phyloP scores from a whole-genome alignment of 1,140 invertebrate species.

The Drosophila mayri region DNA sequence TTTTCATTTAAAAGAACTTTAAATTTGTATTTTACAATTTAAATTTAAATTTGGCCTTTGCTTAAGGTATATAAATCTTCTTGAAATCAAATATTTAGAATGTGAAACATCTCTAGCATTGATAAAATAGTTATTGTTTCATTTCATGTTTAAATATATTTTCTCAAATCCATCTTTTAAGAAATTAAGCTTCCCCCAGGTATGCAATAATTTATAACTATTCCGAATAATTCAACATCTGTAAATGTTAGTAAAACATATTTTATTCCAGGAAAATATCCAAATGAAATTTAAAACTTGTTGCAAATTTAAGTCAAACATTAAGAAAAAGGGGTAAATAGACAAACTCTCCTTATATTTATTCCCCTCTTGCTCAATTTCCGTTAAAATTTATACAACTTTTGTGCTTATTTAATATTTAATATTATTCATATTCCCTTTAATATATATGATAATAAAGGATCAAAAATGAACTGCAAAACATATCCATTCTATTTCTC shows the following conservation, averaged over 20 bases:
- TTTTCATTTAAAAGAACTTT: not conserved
- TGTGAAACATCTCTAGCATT: not conserved
- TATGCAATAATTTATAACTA: not conserved
- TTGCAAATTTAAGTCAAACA: not conserved
- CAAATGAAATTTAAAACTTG: not conserved
- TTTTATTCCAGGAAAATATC: not conserved
- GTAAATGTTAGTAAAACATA: no score
- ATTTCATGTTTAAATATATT: not conserved
- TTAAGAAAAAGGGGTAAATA: fast-evolving
- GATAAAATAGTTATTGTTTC: not conserved
- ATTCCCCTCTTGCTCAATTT: not conserved
- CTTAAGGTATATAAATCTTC: not conserved
- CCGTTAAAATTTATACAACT: not conserved
- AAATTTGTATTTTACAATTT: no score
- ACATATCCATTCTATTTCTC: not conserved
- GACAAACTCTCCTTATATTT: not conserved
- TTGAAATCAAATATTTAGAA: not conserved
- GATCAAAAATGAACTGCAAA: not conserved
- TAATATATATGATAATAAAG: not conserved
- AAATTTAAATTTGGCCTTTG: no score
- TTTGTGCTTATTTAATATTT: no score
- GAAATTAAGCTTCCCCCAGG: not conserved
- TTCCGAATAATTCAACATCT: not conserved
- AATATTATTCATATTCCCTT: no score
- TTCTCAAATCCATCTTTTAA: not conserved